Conservation (phyloP, 2,797 vertebrate species). For the Novumbra hubbsi region DNA sequence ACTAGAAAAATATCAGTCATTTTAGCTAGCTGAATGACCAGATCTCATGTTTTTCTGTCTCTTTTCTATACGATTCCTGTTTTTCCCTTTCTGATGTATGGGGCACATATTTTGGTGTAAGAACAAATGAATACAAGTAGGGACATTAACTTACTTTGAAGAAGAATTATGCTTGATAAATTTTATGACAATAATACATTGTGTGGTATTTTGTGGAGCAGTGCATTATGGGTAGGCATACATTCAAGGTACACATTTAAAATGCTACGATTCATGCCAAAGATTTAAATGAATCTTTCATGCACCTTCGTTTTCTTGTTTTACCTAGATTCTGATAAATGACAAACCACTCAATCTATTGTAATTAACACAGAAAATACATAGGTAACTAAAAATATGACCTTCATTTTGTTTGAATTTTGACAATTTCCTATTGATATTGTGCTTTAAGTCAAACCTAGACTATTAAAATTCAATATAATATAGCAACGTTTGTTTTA, state of each 20-base stretch:
- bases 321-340: conserved; percentile 33
- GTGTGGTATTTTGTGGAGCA: conserved; percentile 35
- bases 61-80: conserved; percentile 7
- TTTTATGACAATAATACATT: conserved; percentile 37
- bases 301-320: conserved; percentile 40
- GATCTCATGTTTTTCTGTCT: conserved; percentile 50
- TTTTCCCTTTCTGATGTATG: conserved; percentile 17
- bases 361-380: conserved; percentile 15
- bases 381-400: conserved; percentile 22
- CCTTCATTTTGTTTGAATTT: conserved; percentile 1
- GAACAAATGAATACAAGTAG: conserved; percentile 22
- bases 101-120: conserved; percentile 23
- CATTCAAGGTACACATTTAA: conserved; percentile 23
- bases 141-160: conserved; percentile 42
- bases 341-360: conserved; percentile 23
- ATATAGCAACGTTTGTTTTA: neutral
- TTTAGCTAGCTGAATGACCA: conserved; percentile 59
- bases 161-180: conserved; percentile 41
- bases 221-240: conserved; percentile 29
- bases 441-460: neutral
- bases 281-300: conserved; percentile 23
- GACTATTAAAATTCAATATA: neutral
- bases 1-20: conserved; percentile 59
- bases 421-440: neutral
- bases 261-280: conserved; percentile 40